Evolutionary conservation across 2,888 invertebrate genomes (phyloP), one percentile per base, ranked within the genome.

Genomic region (Eupithecia subfuscata): DNA sequence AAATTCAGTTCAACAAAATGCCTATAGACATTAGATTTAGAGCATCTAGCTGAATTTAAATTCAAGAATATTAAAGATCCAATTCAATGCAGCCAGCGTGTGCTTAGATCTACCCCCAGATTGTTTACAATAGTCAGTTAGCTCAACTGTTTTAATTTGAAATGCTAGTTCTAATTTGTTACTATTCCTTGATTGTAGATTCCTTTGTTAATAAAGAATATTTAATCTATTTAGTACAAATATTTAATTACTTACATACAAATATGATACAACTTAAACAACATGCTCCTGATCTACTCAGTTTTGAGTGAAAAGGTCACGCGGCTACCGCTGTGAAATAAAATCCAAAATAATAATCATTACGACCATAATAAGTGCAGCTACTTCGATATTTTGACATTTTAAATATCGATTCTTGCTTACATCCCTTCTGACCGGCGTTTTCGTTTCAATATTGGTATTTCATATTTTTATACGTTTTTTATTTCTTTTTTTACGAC

Each of bases 301-400:
- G 34, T 81, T 86, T 68, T 90, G 92, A 94, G 91, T 91, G 92
- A 93, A 94, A 94, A 94, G 94, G 94, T 94, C 94, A 93, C 84
- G 76, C 37, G 74, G 60, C 88, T 83, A 87, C 87, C 84, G 87
- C 89, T 87, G 88, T 81, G 88, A 90, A 92, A 92, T 93, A 90
- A 91, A 91, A 88, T 91, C 89, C 82, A 85, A 89, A 92, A 91
- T 91, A 90, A 91, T 91, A 90, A 91, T 91, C 86, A 91, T 92
- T 91, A 90, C 85, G 79, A 83, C 82, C 84, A 86, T 89, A 90
- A 87, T 87, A 85, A 85, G 85, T 80, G 84, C 84, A 86, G 84
- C 87, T 86, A 86, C 87, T 88, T 86, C 85, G 83, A 84, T 89
- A 87, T 90, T 90, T 89, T 91, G 91, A 89, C 91, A 89, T 88